Evolutionary conservation across 1,140 invertebrate genomes (phyloP), one percentile per base, ranked within the genome.

Genomic region (Drosophila bocki): DNA sequence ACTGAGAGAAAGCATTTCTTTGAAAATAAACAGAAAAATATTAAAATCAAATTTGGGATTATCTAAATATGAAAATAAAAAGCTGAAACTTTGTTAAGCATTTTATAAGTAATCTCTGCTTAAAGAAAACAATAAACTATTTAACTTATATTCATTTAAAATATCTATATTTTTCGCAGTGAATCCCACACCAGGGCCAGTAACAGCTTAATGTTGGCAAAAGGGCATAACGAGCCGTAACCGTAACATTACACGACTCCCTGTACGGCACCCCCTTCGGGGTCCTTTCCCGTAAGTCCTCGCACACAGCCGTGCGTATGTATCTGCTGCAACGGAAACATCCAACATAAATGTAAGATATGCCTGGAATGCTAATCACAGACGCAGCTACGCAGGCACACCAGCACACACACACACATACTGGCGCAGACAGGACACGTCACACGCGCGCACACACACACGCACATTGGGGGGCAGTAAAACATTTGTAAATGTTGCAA

Each of bases 401-500:
- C 26, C 12, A 11, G n/a, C 58, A 29, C 58, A 29, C 15, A 22
- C 41, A 42, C n/a, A 63, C 56, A n/a, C 58, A 39, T 44, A 71
- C 39, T 47, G 54, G 53, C 62, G 37, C 47, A 19, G 45, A 26
- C 29, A 54, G 17, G 47, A 54, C 44, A 44, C 53, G 59, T 32
- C 62, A 65, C 78, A 47, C 57, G 39, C 12, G 13, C 42, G 50
- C 56, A 63, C 47, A 45, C 41, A 44, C 35, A 59, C 71, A 50
- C 44, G 32, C 51, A 58, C 67, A 81, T 47, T 61, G 68, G 58
- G 50, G 65, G 74, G 70, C 75, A 81, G 75, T 90, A 82, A 90
- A 90, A 90, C 85, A 90, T 90, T 90, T 90, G 85, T 90, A 90
- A 90, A 90, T 90, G 85, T 91, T 90, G 81, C 86, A 90, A 90